Percentiles rank a stretch among this genome's conserved stretches.
phyloP scores from a whole-genome alignment of 1,140 invertebrate species.

The Parasteatoda tepidariorum region DNA sequence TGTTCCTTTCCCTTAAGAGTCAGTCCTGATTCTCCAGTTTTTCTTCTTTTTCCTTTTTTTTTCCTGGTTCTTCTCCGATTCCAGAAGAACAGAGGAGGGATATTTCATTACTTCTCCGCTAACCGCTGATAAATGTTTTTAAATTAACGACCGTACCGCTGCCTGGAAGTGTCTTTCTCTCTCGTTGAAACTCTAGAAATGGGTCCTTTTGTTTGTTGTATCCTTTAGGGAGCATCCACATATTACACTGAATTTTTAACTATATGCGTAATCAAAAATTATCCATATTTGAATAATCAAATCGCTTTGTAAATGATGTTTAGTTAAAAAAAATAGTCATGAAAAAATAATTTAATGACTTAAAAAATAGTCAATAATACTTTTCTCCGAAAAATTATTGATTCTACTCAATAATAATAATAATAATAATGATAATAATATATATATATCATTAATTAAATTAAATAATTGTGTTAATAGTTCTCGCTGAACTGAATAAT shows the following conservation, averaged over 20 bases:
- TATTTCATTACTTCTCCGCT: slow-evolving; percentile 57
- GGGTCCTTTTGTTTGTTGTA: slow-evolving; percentile 8
- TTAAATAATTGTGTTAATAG: no score
- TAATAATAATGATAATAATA: no score
- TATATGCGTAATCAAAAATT: not conserved
- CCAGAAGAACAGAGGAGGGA: not conserved
- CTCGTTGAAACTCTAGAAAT: not conserved
- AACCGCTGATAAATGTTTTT: slow-evolving; percentile 60
- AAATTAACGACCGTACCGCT: slow-evolving; percentile 44
- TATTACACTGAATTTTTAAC: not conserved
- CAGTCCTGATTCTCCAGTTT: slow-evolving; percentile 37
- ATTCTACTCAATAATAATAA: no score
- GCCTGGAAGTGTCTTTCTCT: slow-evolving; percentile 38
- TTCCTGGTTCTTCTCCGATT: not conserved
- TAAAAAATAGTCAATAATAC: no score
- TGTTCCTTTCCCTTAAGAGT: slow-evolving; percentile 56
- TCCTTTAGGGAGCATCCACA: not conserved
- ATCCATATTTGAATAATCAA: no score
- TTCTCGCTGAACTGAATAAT: no score
- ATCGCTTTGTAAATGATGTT: no score
- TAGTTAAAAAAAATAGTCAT: no score
- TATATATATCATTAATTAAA: no score
- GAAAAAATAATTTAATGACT: no score
- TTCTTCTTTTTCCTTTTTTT: slow-evolving; percentile 31
- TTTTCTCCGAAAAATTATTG: no score